Evolutionary conservation across 1,140 invertebrate species (phyloP).

Genomic region (Aphis craccivora): DNA sequence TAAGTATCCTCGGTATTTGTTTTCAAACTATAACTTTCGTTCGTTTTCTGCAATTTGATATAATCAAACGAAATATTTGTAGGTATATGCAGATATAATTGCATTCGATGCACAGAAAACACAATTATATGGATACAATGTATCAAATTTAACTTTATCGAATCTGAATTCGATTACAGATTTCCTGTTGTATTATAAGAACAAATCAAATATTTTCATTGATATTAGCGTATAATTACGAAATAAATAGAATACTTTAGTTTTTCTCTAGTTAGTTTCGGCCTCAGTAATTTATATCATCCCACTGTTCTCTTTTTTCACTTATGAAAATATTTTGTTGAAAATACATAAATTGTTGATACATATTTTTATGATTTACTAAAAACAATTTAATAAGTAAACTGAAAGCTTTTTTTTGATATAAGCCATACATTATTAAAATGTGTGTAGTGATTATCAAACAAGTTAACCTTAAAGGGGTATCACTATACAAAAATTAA

Average conservation of each 20-base stretch:
- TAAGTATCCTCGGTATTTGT: background rate
- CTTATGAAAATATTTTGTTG: too few relatives aligned
- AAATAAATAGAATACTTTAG: too few relatives aligned
- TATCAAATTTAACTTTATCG: background rate
- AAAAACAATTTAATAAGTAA: too few relatives aligned
- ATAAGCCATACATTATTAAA: background rate
- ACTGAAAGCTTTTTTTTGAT: too few relatives aligned
- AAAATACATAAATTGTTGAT: too few relatives aligned
- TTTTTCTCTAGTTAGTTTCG: too few relatives aligned
- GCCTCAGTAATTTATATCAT: too few relatives aligned
- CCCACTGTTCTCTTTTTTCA: too few relatives aligned
- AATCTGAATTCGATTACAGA: background rate
- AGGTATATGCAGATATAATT: background rate
- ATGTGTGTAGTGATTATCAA: background rate
- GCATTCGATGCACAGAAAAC: background rate
- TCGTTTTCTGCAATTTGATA: background rate
- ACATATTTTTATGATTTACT: too few relatives aligned
- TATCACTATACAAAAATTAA: too few relatives aligned
- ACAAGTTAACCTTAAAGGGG: too few relatives aligned
- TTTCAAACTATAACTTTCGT: slow-evolving; percentile 3
- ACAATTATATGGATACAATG: background rate
- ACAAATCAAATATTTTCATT: too few relatives aligned
- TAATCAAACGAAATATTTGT: background rate
- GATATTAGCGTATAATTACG: background rate
- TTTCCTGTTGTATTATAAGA: background rate